These are phyloP conservation scores for Frankliniella intonsa DNA, from an alignment of 2,888 invertebrate species.

Conservation along the genomic window DNA sequence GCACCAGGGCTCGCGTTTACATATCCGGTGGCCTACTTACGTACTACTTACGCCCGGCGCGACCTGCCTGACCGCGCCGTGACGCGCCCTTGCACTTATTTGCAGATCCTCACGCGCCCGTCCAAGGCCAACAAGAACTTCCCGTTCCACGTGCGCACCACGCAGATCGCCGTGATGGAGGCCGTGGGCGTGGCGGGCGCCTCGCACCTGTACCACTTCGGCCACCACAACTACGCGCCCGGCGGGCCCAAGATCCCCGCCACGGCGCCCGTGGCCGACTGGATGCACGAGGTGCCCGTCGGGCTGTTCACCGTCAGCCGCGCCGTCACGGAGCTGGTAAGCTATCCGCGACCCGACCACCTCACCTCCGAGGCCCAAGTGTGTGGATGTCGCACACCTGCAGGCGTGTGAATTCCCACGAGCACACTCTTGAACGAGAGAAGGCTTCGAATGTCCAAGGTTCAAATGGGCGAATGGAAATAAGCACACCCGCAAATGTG, in stretches of 20 bases:
- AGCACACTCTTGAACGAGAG: too few relatives aligned
- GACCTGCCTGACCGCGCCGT: too few relatives aligned
- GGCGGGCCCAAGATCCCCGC: constrained; percentile 38
- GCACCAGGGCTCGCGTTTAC: too few relatives aligned
- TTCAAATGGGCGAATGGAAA: too few relatives aligned
- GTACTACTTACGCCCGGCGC: too few relatives aligned
- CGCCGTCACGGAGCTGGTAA: constrained; percentile 34
- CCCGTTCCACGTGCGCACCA: constrained; percentile 84
- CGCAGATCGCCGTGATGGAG: constrained; percentile 71
- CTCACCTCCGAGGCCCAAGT: too few relatives aligned
- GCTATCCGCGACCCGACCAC: neutral
- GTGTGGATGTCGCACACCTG: too few relatives aligned
- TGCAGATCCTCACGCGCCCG: constrained; percentile 74
- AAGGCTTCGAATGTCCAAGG: too few relatives aligned
- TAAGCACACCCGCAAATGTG: too few relatives aligned
- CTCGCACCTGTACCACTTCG: constrained; percentile 56
- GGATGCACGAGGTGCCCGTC: constrained; percentile 38
- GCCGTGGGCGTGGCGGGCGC: constrained; percentile 51
- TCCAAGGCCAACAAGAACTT: constrained; percentile 83
- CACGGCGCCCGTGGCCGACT: constrained; percentile 30
- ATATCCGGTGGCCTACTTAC: too few relatives aligned
- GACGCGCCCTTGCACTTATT: too few relatives aligned
- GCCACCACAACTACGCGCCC: constrained; percentile 61
- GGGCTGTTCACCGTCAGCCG: constrained; percentile 43
- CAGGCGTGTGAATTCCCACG: too few relatives aligned